Evolutionary conservation across 2,797 vertebrate species (phyloP), one percentile per base, ranked within the genome.

Genomic region (Onychomys torridus): DNA sequence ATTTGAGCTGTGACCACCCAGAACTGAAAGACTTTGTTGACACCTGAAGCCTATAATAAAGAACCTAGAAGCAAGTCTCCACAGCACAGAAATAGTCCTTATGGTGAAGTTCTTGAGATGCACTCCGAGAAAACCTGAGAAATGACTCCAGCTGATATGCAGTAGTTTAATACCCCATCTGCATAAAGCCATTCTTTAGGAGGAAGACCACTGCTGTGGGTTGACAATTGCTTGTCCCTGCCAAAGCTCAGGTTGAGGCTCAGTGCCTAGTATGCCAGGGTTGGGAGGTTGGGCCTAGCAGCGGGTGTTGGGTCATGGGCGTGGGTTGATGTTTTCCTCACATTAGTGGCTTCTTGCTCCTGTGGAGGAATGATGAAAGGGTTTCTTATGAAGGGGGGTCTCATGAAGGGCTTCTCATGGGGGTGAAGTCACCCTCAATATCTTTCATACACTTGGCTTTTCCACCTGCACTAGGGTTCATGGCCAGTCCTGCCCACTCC

Each of bases 11-110:
- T 87, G 37, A 49, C 34, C n/a, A 19, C 27, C 27, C 69, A 84
- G 49, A 86, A 34, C 21, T 84, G 84, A 83, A 46, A 71, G 27
- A 37, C 17, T 11, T 94, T 95, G 46, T 46, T 89, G 82, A 91
- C 65, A 59, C 40, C 19, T 4, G 65, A 57, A 55, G 23, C 37
- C 32, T 93, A 63, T 59, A 89, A 7, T 29, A 76, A 87, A 76
- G 82, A 94, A 46, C 32, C 2, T 25, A 40, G 49, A 59, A 86
- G 2, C 32, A 25, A 90, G 32, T 90, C 59, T 93, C 32, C 37
- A 7, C 8, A 75, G 49, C 21, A 91, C 0, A 78, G 77, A 63
- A 76, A 34, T 37, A 83, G 0, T 77, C 23, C 43, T 78, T 82
- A 27, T 8, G 46, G 81, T 71, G 55, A 93, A 79, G 2, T 14